Base-by-base conservation (phyloP, 2,113 vertebrate species). In the Epinephelus moara region DNA sequence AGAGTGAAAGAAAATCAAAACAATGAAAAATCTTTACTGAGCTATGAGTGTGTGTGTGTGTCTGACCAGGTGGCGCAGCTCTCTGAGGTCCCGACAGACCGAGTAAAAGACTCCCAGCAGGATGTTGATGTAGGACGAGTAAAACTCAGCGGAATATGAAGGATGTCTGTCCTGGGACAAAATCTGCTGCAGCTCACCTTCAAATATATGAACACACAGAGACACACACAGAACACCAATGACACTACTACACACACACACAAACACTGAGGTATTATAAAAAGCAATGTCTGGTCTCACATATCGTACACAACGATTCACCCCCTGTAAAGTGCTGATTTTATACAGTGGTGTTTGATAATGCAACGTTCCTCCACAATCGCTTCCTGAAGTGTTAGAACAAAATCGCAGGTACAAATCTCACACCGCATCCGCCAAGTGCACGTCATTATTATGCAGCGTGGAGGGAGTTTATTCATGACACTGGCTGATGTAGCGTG, bases 71-170 rank as follows among this genome's bases (percentile, higher is more conserved):
- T 99, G 97, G 14, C 94, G 95, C 50, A 99, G 97, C 83, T 99
- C 98, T 74, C 97, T 95, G 87, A 99, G 94, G 93, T 99, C 98
- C 78, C 98, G 95, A 88, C 98, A 99, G 57, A 99, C 98, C 0
- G 97, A 96, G 89, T 97, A 99, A 90, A 99, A 99, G 80, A 99
- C 98, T 71, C 98, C 98, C 89, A 99, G 96, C 72, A 99, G 95
- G 93, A 99, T 98, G 93, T 98, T 99, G 90, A 99, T 96, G 90
- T 97, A 99, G 2, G 97, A 96, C 23, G 97, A 91, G 90, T 99
- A 99, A 82, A 99, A 96, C 78, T 99, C 98, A 2, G 95, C 92
- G 0, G 98, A 97, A 92, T 97, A 97, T 21, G 96, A 95, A 3
- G 96, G 95, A 84, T 97, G 97, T 92, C 90, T 91, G 91, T 98